phyloP scores from a whole-genome alignment of 2,888 invertebrate genomes.

The Gisinianus flammeolus region DNA sequence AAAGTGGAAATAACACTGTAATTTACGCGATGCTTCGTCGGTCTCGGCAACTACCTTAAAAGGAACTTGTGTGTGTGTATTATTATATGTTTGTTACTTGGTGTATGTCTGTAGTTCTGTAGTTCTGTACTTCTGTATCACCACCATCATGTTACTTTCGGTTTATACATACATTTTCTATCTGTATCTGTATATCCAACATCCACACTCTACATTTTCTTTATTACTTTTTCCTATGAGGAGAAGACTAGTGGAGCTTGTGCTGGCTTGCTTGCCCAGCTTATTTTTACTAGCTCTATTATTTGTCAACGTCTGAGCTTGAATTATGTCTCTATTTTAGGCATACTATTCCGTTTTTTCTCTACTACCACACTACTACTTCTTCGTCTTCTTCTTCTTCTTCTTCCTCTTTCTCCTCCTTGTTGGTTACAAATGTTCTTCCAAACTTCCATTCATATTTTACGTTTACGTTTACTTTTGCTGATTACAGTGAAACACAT shows the following conservation, averaged over 20 bases:
- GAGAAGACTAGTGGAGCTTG: not conserved
- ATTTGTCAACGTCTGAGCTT: conserved; percentile 45
- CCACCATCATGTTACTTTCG: not conserved
- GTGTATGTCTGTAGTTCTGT: not conserved
- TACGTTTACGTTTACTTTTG: conserved; percentile 22
- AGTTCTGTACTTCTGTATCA: not conserved
- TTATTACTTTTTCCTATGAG: conserved; percentile 12
- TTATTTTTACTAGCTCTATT: conserved; percentile 37
- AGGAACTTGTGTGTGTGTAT: conserved; percentile 16
- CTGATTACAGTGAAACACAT: conserved; percentile 10
- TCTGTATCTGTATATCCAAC: not conserved
- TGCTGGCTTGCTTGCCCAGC: conserved; percentile 26
- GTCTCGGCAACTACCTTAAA: conserved; percentile 38
- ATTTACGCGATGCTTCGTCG: conserved; percentile 44
- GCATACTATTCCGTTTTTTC: conserved; percentile 19
- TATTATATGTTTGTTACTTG: not conserved
- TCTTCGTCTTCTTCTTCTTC: not conserved
- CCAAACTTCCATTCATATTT: conserved; percentile 23
- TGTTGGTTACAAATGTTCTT: not conserved
- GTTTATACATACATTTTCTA: not conserved
- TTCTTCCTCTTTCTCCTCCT: not conserved
- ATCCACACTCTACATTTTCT: conserved; percentile 17
- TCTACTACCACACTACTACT: conserved; percentile 2
- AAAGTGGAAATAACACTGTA: conserved; percentile 45
- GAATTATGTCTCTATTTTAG: conserved; percentile 45